Evolutionary conservation across 2,113 vertebrate genomes (phyloP).

Genomic region (Cebus imitator): DNA sequence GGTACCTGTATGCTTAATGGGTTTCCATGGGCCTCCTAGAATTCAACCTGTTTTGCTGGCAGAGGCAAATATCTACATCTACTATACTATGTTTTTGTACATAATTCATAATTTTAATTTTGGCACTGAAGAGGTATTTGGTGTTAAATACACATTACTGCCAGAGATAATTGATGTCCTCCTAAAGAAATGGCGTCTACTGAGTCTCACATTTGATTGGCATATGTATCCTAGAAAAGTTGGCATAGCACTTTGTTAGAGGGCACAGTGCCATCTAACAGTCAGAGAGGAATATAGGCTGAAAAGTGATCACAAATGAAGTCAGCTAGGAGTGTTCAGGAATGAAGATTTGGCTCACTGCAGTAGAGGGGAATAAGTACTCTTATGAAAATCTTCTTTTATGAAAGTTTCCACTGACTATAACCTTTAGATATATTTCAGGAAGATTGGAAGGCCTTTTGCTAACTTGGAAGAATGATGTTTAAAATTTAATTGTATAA

Average conservation of each 20-base stretch:
- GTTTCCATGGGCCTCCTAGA: not conserved
- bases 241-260: slow-evolving; percentile 67
- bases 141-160: slow-evolving; percentile 7
- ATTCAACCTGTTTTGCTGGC: slow-evolving; percentile 3
- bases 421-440: slow-evolving; percentile 19
- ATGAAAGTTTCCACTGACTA: slow-evolving; percentile 2
- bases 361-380: slow-evolving; percentile 43
- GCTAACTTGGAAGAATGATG: not conserved
- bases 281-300: slow-evolving; percentile 51
- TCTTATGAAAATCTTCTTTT: slow-evolving; percentile 59
- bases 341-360: slow-evolving; percentile 54
- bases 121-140: slow-evolving; percentile 61
- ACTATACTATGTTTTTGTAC: not conserved
- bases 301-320: slow-evolving; percentile 72
- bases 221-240: slow-evolving; percentile 73
- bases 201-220: slow-evolving; percentile 66
- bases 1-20: not conserved
- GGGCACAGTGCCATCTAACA: slow-evolving; percentile 66
- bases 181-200: slow-evolving; percentile 42
- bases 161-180: slow-evolving; percentile 55
- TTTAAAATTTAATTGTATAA: slow-evolving; percentile 27
- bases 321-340: slow-evolving; percentile 67
- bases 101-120: slow-evolving; percentile 34
- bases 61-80: not conserved
- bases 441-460: not conserved